Evolutionary conservation across 1,140 invertebrate genomes (phyloP).

Genomic region (Cryptotermes secundus): DNA sequence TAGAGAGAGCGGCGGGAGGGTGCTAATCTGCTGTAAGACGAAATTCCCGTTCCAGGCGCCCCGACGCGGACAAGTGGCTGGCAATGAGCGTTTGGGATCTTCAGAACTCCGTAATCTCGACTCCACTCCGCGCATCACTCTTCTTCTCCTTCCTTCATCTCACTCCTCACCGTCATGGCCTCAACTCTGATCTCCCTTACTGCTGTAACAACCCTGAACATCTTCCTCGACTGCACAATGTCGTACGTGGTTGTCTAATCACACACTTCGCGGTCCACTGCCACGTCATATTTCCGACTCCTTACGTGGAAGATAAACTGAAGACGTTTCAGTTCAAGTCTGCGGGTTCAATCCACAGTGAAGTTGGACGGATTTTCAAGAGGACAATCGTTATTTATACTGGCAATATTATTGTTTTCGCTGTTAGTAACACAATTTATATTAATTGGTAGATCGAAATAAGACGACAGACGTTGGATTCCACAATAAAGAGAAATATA

Average conservation of each 20-base stretch:
- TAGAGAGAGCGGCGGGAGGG: too few species aligned
- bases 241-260: not conserved
- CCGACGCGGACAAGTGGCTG: slow-evolving; percentile 11
- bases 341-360: too few species aligned
- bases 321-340: too few species aligned
- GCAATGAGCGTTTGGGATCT: not conserved
- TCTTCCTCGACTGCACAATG: not conserved
- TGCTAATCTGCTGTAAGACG: not conserved
- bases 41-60: not conserved
- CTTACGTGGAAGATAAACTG: too few species aligned
- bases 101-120: not conserved
- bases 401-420: too few species aligned
- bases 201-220: slow-evolving; percentile 19
- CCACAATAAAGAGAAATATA: too few species aligned
- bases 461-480: too few species aligned
- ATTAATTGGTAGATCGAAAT: too few species aligned
- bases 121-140: not conserved
- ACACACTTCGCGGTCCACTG: not conserved
- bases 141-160: not conserved
- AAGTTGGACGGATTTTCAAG: too few species aligned
- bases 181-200: not conserved
- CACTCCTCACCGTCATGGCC: not conserved
- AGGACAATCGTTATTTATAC: too few species aligned
- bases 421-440: too few species aligned
- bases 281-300: too few species aligned